A percentile compares a stretch with the other conserved stretches of the same genome.
phyloP scores from a whole-genome alignment of 2,113 vertebrate species.

The Myiagra hebetior region DNA sequence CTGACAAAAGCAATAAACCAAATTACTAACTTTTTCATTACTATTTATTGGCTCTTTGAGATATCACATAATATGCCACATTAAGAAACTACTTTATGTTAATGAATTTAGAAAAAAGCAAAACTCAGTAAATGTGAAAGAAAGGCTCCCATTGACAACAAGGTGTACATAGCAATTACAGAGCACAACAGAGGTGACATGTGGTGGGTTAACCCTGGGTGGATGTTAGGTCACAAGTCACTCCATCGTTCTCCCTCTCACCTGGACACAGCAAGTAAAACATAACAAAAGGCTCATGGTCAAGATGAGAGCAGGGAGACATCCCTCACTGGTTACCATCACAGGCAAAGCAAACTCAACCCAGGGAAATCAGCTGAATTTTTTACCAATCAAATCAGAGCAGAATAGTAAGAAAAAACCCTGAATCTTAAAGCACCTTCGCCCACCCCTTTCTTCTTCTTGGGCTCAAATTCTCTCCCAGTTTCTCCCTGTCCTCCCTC shows the following conservation, averaged over 20 bases:
- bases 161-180: neutral
- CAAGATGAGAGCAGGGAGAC: neutral
- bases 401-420: neutral
- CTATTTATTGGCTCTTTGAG: neutral
- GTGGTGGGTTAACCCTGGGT: neutral
- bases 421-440: neutral
- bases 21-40: neutral
- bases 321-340: neutral
- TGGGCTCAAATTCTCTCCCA: neutral
- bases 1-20: neutral
- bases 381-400: neutral
- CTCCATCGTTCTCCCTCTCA: neutral
- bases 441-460: neutral
- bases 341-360: neutral
- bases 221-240: neutral
- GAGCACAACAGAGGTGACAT: neutral
- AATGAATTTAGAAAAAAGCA: neutral
- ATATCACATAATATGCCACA: neutral
- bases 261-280: neutral
- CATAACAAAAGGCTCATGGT: rapidly evolving
- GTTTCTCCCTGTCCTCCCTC: neutral
- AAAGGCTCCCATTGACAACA: neutral
- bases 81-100: neutral
- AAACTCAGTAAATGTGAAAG: neutral
- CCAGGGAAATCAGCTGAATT: neutral